phyloP scores from a whole-genome alignment of 2,113 vertebrate species.

The Oreocharis arfaki region DNA sequence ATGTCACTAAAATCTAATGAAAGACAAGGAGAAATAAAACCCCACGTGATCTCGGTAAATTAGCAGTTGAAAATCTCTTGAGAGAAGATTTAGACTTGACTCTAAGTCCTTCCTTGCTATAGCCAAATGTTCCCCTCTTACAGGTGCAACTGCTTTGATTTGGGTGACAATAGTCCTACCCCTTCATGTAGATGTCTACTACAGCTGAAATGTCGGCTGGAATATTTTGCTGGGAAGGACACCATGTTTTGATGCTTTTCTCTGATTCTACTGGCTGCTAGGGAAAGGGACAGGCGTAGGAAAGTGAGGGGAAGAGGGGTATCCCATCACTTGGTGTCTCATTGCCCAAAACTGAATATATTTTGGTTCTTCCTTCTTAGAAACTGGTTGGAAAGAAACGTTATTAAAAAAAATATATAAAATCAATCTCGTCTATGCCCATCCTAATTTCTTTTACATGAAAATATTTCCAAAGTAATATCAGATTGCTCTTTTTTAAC shows the following conservation, averaged over 20 bases:
- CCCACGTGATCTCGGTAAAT: background rate
- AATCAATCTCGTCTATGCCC: background rate
- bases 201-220: background rate
- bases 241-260: background rate
- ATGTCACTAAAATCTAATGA: constrained; percentile 16
- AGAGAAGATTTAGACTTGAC: background rate
- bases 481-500: background rate
- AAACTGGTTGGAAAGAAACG: background rate
- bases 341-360: background rate
- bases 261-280: background rate
- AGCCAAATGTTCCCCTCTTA: background rate
- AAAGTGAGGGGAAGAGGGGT: background rate
- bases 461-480: background rate
- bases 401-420: background rate
- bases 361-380: background rate
- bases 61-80: background rate
- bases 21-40: background rate
- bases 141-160: background rate
- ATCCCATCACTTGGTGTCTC: background rate
- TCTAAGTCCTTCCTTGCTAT: background rate
- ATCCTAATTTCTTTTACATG: background rate
- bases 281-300: background rate
- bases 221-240: background rate
- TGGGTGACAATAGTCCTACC: background rate
- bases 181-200: background rate